A percentile compares a stretch with the other conserved stretches of the same genome.
phyloP scores from a whole-genome alignment of 2,888 invertebrate species.

The Carcina quercana region DNA sequence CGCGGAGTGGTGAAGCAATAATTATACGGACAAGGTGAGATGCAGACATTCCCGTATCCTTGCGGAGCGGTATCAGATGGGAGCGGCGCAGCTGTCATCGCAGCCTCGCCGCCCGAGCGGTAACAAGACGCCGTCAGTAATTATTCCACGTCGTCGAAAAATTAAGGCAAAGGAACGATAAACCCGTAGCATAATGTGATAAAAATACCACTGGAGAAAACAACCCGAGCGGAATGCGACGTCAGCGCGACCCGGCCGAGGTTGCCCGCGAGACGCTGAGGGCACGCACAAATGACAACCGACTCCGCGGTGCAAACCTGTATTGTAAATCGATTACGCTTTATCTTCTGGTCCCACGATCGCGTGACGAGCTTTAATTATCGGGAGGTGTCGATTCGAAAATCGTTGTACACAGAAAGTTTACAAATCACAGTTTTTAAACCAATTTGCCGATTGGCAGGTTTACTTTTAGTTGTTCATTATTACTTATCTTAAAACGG shows the following conservation, averaged over 20 bases:
- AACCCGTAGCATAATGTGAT: slow-evolving; percentile 43
- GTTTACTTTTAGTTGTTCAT: slow-evolving; percentile 18
- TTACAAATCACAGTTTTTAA: slow-evolving; percentile 60
- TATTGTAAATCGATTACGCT: slow-evolving; percentile 62
- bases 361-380: slow-evolving; percentile 68
- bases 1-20: background rate
- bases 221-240: slow-evolving; percentile 50
- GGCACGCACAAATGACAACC: slow-evolving; percentile 46
- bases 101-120: slow-evolving; percentile 46
- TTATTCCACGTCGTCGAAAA: slow-evolving; percentile 62
- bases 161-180: slow-evolving; percentile 57
- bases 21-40: slow-evolving; percentile 1
- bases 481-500: too few relatives aligned
- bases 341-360: slow-evolving; percentile 52
- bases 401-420: slow-evolving; percentile 51
- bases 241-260: slow-evolving; percentile 33
- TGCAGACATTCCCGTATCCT: slow-evolving; percentile 15
- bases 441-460: slow-evolving; percentile 37
- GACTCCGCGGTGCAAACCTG: slow-evolving; percentile 43
- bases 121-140: slow-evolving; percentile 48
- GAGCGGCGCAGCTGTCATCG: slow-evolving; percentile 46
- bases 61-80: slow-evolving; percentile 38
- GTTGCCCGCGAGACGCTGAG: slow-evolving; percentile 43
- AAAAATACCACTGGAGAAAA: slow-evolving; percentile 43
- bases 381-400: slow-evolving; percentile 66